Base-by-base conservation (phyloP, 2,113 vertebrate species). In the Semnornis frantzii region DNA sequence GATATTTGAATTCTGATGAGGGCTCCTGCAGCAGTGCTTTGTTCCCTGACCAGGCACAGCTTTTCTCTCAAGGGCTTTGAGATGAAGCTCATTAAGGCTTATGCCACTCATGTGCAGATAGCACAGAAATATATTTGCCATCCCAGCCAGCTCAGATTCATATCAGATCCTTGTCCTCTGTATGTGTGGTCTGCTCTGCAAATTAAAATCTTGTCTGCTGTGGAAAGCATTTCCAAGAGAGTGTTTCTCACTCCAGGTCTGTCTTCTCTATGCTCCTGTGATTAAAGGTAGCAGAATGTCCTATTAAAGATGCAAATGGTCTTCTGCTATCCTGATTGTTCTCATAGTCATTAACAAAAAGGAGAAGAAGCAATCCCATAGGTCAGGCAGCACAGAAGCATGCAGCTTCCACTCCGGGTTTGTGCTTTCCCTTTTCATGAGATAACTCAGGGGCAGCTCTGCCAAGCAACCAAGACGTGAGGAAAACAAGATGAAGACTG, bases 401-500 rank as follows among this genome's bases (percentile, higher is more conserved):
- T 1, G 2, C 8, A 34, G 15, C 55, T 93, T 87, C 68, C 80
- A 15, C 13, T 91, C 18, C 54, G 17, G 79, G 37, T 85, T 91
- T 89, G 31, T 85, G 54, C 20, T 85, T 66, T 86, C 14, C 42
- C 15, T 87, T 92, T 92, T 91, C 75, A 77, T 91, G 80, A 82
- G 71, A 52, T 80, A 89, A 80, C 93, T 91, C 89, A 87, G 17
- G 13, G 71, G 42, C 25, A 77, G 42, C n/a, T 85, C 87, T 74
- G 46, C 46, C 91, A 82, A 91, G 25, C 57, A 71, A 68, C 80
- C 87, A 94, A 82, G 27, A 42, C 58, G 34, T 9, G n/a, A 92
- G 21, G 31, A 87, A 84, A 85, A 52, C 71, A 93, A 68, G 46
- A 11, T 64, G 60, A 94, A 74, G 33, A 76, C 23, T 70, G 66